Evolutionary conservation across 2,888 invertebrate species (phyloP).

Genomic region (Tetrapedia diversipes): DNA sequence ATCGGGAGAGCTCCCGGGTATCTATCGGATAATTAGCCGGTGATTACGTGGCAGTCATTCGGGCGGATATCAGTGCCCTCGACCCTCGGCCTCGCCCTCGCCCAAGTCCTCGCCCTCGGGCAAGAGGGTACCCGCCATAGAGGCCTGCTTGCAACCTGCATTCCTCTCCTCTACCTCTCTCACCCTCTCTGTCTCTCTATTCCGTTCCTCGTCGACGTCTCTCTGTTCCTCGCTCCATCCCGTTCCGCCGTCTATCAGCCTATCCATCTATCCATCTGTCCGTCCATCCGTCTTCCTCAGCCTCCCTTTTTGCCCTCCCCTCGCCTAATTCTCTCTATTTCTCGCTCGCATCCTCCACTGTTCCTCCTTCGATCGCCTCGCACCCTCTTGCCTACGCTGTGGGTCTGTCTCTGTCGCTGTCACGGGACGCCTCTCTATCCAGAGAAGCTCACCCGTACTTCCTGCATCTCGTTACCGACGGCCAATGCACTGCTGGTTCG

Average conservation of each 20-base stretch:
- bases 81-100: constrained; percentile 70
- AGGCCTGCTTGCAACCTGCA: constrained; percentile 54
- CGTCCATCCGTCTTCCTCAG: constrained; percentile 49
- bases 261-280: constrained; percentile 50
- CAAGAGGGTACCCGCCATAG: constrained; percentile 61
- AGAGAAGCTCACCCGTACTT: constrained; percentile 75
- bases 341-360: constrained; percentile 38
- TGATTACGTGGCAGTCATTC: constrained; percentile 82
- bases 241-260: too few species aligned
- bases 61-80: constrained; percentile 80
- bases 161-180: constrained; percentile 53
- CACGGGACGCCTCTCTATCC: constrained; percentile 41
- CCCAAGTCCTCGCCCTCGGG: constrained; percentile 63
- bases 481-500: constrained; percentile 78
- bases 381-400: constrained; percentile 8
- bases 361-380: constrained; percentile 26
- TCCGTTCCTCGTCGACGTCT: not conserved
- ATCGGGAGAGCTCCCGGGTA: constrained; percentile 75
- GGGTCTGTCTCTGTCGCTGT: constrained; percentile 2
- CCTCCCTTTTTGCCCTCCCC: constrained; percentile 28
- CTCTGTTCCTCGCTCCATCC: constrained; percentile 47
- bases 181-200: not conserved
- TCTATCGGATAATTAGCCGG: constrained; percentile 82
- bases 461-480: constrained; percentile 82
- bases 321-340: constrained; percentile 57